A percentile compares a stretch with the other conserved stretches of the same genome.
phyloP scores from a whole-genome alignment of 2,888 invertebrate species.

The Nomada lathburiana region DNA sequence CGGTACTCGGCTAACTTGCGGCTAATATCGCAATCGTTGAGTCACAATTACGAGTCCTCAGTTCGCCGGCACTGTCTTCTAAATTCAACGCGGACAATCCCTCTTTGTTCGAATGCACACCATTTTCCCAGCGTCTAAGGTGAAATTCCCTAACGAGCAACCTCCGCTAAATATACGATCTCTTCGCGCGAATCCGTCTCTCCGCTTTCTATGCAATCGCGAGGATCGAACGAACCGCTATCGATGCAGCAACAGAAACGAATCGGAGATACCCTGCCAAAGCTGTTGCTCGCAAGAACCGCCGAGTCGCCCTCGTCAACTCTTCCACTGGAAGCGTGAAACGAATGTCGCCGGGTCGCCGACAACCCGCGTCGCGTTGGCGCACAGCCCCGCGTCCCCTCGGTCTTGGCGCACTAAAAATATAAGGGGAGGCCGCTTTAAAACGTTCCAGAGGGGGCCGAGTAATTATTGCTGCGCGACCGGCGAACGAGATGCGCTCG shows the following conservation, averaged over 20 bases:
- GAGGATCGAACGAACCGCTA: background rate
- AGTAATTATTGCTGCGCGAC: slow-evolving; percentile 63
- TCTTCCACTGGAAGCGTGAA: slow-evolving; percentile 10
- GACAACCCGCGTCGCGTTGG: slow-evolving; percentile 4
- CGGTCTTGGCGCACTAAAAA: slow-evolving; percentile 67
- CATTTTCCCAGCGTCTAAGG: slow-evolving; percentile 4
- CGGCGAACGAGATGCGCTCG: slow-evolving; percentile 49
- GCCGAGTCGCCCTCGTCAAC: background rate
- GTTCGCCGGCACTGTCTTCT: slow-evolving; percentile 11
- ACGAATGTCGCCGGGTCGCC: slow-evolving; percentile 14
- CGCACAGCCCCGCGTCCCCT: slow-evolving; percentile 42
- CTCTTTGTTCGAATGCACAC: slow-evolving; percentile 22
- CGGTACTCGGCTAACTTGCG: slow-evolving; percentile 43
- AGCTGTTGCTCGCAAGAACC: too few species aligned
- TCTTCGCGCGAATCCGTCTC: background rate
- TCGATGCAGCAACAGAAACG: background rate
- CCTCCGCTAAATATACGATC: background rate
- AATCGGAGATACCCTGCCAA: too few species aligned
- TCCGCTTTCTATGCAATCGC: background rate
- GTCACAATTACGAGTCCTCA: slow-evolving; percentile 49
- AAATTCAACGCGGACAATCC: slow-evolving; percentile 36
- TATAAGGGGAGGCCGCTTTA: slow-evolving; percentile 66
- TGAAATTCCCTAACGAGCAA: background rate
- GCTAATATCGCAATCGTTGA: slow-evolving; percentile 62
- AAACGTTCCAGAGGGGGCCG: slow-evolving; percentile 69